Evolutionary conservation across 2,113 vertebrate species (phyloP).

Genomic region (Cavia aperea): DNA sequence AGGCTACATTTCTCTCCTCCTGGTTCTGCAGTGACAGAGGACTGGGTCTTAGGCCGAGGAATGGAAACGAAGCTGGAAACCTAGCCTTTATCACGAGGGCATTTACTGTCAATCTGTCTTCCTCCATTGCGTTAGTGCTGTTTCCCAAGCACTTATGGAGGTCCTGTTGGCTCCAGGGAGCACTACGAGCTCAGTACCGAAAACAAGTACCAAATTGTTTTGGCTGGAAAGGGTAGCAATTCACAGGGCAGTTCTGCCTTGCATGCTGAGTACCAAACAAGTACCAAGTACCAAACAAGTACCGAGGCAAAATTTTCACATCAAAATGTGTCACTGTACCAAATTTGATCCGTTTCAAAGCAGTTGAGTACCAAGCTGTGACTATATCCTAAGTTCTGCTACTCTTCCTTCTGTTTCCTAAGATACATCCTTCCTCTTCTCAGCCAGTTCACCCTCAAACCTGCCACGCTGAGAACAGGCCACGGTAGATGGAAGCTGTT

Average conservation of each 20-base stretch:
- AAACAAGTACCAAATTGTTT: not conserved
- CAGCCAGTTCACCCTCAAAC: not conserved
- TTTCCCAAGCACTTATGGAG: not conserved
- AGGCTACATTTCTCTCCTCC: not conserved
- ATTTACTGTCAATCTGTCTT: not conserved
- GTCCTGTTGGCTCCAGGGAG: not conserved
- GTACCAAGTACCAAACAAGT: not conserved
- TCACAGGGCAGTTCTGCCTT: not conserved
- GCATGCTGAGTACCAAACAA: not conserved
- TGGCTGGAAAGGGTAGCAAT: not conserved
- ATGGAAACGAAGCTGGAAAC: not conserved
- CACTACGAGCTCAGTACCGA: not conserved
- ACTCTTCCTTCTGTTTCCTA: slow-evolving; percentile 17
- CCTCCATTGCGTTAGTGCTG: not conserved
- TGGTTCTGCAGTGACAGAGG: not conserved
- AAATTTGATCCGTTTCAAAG: not conserved
- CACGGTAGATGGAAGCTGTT: not conserved
- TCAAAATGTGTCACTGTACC: not conserved
- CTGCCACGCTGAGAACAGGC: not conserved
- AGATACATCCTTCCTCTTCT: not conserved
- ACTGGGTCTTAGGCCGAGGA: not conserved
- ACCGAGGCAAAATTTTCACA: not conserved
- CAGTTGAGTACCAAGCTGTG: not conserved
- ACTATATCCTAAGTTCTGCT: not conserved
- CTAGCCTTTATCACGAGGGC: not conserved